Conservation (phyloP, 1,140 invertebrate species). For the Lepeophtheirus salmonis region DNA sequence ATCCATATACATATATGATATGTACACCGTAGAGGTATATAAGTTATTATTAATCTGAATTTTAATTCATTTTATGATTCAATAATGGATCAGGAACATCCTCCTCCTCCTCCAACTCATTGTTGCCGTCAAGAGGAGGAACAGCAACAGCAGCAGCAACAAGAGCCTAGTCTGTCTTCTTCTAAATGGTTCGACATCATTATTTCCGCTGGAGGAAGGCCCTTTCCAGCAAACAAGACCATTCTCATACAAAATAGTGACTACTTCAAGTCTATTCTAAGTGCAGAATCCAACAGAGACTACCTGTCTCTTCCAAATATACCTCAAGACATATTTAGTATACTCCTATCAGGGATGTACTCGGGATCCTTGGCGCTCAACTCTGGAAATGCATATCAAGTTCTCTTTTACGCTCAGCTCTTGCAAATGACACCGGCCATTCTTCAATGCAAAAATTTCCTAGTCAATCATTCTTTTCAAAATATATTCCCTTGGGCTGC, state of each 20-base stretch:
- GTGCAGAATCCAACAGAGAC: conserved; percentile 21
- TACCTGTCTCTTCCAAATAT: conserved; percentile 36
- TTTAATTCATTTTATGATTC: too few relatives aligned
- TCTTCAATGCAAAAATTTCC: conserved; percentile 40
- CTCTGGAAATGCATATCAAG: conserved; percentile 44
- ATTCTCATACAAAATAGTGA: conserved; percentile 49
- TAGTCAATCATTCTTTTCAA: too few relatives aligned
- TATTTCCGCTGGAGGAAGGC: conserved; percentile 24
- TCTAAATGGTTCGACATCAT: conserved; percentile 16
- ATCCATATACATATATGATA: too few relatives aligned
- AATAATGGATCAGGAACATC: too few relatives aligned
- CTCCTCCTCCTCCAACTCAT: too few relatives aligned
- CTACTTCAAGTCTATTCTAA: conserved; percentile 39
- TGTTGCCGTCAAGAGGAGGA: too few relatives aligned
- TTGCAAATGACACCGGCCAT: conserved; percentile 51
- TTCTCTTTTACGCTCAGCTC: conserved; percentile 47
- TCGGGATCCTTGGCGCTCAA: conserved; percentile 48
- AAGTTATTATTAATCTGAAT: too few relatives aligned
- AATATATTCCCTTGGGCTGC: too few relatives aligned
- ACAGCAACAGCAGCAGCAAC: too few relatives aligned
- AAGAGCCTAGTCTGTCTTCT: too few relatives aligned
- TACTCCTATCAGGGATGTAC: conserved; percentile 52
- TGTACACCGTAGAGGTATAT: too few relatives aligned
- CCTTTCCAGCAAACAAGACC: conserved; percentile 44
- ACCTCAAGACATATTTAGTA: conserved; percentile 45